Evolutionary conservation across 2,888 invertebrate genomes (phyloP).

Genomic region (Machimus atricapillus): DNA sequence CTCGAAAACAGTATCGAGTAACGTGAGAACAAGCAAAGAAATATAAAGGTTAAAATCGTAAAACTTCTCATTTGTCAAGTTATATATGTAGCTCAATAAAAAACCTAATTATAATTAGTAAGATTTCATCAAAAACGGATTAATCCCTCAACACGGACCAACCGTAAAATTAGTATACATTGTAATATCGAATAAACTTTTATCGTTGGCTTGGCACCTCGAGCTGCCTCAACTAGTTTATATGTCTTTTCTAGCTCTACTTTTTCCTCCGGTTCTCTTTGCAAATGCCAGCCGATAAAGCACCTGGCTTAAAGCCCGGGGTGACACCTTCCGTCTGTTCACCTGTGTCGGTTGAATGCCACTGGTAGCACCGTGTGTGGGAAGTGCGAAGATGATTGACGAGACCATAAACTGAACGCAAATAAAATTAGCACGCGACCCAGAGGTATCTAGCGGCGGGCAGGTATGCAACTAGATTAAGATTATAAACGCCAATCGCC

Average conservation of each 20-base stretch:
- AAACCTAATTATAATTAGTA: background rate
- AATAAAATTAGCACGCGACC: background rate
- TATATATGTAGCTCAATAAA: background rate
- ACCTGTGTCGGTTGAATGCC: background rate
- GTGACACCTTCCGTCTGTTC: constrained; percentile 2
- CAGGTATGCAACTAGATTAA: background rate
- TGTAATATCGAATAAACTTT: background rate
- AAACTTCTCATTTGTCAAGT: background rate
- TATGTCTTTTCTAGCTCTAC: background rate
- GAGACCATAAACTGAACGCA: background rate
- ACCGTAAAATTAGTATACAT: background rate
- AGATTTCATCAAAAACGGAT: background rate
- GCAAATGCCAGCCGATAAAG: background rate
- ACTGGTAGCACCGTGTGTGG: background rate
- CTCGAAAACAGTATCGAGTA: background rate
- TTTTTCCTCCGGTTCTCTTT: background rate
- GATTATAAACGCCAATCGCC: background rate
- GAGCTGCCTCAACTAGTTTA: background rate
- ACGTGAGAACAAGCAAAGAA: background rate
- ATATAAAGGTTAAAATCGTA: background rate
- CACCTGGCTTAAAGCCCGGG: background rate
- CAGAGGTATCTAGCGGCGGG: background rate
- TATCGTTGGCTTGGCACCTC: background rate
- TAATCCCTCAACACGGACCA: background rate
- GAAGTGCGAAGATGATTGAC: background rate